phyloP scores from a whole-genome alignment of 2,797 vertebrate species.

The Neoniphon sammara region DNA sequence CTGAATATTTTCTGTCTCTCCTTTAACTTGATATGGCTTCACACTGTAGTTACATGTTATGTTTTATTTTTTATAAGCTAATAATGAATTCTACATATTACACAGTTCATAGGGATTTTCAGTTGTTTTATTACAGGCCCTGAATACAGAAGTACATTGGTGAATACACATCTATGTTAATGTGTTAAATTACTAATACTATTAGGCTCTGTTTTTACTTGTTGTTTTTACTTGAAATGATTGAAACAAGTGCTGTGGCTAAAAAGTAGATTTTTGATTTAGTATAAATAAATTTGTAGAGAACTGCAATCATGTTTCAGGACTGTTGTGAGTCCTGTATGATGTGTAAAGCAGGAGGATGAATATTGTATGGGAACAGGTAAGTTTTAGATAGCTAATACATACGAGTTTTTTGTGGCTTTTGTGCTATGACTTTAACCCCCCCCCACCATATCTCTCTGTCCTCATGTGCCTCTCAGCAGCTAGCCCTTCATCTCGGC shows the following conservation, averaged over 20 bases:
- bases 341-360: background rate
- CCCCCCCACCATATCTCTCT: background rate
- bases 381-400: background rate
- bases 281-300: background rate
- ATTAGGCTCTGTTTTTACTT: no score
- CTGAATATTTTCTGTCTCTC: no score
- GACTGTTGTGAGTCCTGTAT: background rate
- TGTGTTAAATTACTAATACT: no score
- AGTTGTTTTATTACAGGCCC: no score
- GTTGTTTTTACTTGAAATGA: background rate
- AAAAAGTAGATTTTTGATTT: background rate
- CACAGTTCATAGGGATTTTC: no score
- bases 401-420: background rate
- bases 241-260: background rate
- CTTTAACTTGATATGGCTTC: no score
- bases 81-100: no score
- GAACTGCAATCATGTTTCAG: background rate
- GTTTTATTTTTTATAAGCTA: no score
- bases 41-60: no score
- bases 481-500: conserved; percentile 90
- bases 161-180: no score
- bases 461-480: conserved; percentile 69
- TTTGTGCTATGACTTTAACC: background rate
- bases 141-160: no score
- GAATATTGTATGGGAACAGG: background rate